These are phyloP conservation scores for Rhinogobius similis DNA, from an alignment of 2,113 vertebrate species.

Conservation along the genomic window DNA sequence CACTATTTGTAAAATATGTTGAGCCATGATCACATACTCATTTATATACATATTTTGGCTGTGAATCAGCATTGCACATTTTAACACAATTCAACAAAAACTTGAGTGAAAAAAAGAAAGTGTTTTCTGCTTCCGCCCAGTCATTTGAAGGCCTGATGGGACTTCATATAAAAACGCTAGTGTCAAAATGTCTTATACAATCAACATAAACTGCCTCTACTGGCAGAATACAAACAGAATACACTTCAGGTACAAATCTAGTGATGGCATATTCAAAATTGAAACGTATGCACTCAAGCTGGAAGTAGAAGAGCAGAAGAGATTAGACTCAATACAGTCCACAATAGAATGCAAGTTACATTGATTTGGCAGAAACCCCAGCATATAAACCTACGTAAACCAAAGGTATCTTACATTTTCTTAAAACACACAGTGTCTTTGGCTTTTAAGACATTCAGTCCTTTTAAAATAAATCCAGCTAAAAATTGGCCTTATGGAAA, in stretches of 20 bases:
- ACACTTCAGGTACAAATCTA: slow-evolving; percentile 40
- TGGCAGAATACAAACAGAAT: slow-evolving; percentile 22
- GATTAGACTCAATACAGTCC: slow-evolving; percentile 32
- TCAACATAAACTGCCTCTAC: neutral
- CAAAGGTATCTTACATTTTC: neutral
- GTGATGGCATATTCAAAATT: slow-evolving; percentile 23
- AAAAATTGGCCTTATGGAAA: neutral
- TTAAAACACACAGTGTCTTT: neutral
- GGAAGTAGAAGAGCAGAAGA: neutral
- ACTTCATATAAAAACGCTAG: slow-evolving; percentile 28
- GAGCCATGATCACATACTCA: neutral
- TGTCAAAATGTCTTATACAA: slow-evolving; percentile 24
- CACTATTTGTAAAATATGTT: neutral
- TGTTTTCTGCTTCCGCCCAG: neutral
- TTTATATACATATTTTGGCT: neutral
- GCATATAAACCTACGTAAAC: too few species aligned
- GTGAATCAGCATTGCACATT: neutral
- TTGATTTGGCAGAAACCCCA: neutral
- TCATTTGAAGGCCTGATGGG: neutral
- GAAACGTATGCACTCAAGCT: slow-evolving; percentile 14
- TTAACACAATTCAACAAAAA: neutral
- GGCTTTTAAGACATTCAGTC: neutral
- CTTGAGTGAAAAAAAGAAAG: too few species aligned
- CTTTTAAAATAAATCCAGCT: neutral
- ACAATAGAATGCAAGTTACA: slow-evolving; percentile 15